Percentiles rank a stretch among this genome's conserved stretches.
Evolutionary conservation across 2,113 vertebrate species (phyloP).

Genomic region (Apistogramma diplotaenia): DNA sequence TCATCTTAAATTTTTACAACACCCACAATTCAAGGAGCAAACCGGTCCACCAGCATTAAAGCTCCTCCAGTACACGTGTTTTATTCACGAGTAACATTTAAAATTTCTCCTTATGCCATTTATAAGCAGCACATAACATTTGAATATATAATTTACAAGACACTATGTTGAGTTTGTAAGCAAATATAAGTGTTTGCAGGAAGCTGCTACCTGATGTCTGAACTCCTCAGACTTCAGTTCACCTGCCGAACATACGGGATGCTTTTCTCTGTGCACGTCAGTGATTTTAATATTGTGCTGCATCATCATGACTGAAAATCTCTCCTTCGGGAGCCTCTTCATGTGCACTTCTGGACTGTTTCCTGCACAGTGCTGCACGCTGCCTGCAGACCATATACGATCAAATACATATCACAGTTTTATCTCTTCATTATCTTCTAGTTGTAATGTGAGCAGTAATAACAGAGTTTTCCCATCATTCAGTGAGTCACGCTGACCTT

Average conservation of each 20-base stretch:
- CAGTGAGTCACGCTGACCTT: not conserved
- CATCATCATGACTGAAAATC: not conserved
- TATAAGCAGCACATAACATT: not conserved
- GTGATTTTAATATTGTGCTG: no score
- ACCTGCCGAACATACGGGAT: not conserved
- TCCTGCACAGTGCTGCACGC: no score
- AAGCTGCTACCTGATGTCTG: not conserved
- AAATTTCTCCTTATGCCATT: not conserved
- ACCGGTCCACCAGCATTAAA: not conserved
- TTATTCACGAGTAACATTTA: not conserved
- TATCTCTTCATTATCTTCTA: no score
- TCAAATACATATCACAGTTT: no score
- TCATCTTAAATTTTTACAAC: not conserved
- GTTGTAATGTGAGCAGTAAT: no score
- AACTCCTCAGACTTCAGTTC: not conserved
- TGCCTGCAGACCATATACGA: no score
- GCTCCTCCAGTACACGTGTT: rapidly evolving
- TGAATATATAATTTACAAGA: not conserved
- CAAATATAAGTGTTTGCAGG: not conserved
- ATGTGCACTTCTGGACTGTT: no score
- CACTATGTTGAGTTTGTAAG: not conserved
- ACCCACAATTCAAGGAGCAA: not conserved
- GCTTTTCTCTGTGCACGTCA: no score
- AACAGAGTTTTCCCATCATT: no score
- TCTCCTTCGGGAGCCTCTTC: no score